Base-by-base conservation (phyloP, 1,140 invertebrate species). In the Sminthurinus signatus region DNA sequence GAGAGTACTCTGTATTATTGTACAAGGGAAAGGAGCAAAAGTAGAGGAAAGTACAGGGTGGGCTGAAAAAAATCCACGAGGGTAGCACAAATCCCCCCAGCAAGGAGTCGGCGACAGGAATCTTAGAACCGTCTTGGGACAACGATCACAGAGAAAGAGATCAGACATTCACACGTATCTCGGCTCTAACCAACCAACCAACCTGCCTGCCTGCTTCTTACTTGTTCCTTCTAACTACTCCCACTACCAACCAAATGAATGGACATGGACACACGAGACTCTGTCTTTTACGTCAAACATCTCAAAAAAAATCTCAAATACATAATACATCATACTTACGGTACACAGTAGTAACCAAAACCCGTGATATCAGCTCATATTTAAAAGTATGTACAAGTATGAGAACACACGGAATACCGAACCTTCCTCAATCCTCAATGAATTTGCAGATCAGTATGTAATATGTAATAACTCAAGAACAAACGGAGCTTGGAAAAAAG, bases 91-190 rank as follows among this genome's bases (percentile, higher is more conserved):
- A 43, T 54, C 39, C 44, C 28, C 62, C 2, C 62, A 64, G 57
- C 57, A 60, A 60, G 63, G 57, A 52, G 57, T 57, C 57, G 63
- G 63, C 63, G 63, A 65, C 63, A 65, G 63, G 56, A 65, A 59
- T 64, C 62, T 64, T 64, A 64, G 23, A 15, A 64, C 54, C 31
- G 32, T 27, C 15, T 29, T 42, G 17, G 25, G 23, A 29, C 21
- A 54, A 39, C 14, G 12, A 39, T n/a, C n/a, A n/a, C n/a, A n/a
- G n/a, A 52, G 14, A 19, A 19, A 48, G 14, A 29, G 44, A 60
- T 50, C 52, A 56, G 31, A 55, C 29, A 60, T 65, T 65, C 63
- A 64, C 62, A 64, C 62, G 54, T 57, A n/a, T n/a, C n/a, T n/a
- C n/a, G n/a, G n/a, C n/a, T n/a, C n/a, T n/a, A n/a, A n/a, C 21